phyloP scores from a whole-genome alignment of 2,888 invertebrate species.

The Sphaeridia pumilis region DNA sequence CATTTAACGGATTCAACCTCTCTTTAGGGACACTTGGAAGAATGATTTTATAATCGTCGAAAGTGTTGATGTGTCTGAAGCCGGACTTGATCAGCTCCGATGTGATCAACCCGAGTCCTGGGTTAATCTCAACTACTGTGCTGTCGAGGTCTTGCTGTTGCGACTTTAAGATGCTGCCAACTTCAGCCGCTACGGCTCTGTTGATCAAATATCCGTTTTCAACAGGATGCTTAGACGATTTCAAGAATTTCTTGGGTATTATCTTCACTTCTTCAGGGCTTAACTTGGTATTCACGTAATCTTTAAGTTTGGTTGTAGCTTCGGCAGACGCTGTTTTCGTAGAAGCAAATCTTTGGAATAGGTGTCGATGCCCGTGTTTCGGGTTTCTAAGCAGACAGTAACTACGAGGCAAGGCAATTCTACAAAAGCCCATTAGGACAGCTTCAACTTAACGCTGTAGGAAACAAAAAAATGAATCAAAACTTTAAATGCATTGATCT shows the following conservation, averaged over 20 bases:
- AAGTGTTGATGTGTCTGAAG: slow-evolving; percentile 47
- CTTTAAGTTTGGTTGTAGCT: too few species aligned
- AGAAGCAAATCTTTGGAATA: too few species aligned
- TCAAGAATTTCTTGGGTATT: neutral
- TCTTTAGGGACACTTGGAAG: slow-evolving; percentile 39
- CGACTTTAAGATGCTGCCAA: slow-evolving; percentile 8
- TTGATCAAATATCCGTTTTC: slow-evolving; percentile 10
- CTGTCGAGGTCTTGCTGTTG: slow-evolving; percentile 16
- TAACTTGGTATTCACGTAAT: too few species aligned
- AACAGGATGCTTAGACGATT: neutral
- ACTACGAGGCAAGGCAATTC: too few species aligned
- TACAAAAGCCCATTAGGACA: too few species aligned
- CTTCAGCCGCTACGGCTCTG: slow-evolving; percentile 8
- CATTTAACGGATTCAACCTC: slow-evolving; percentile 10
- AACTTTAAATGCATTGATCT: too few species aligned
- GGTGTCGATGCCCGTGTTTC: too few species aligned
- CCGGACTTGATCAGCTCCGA: slow-evolving; percentile 46
- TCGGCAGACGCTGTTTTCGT: too few species aligned
- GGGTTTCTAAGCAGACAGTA: too few species aligned
- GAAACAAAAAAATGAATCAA: too few species aligned
- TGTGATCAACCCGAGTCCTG: slow-evolving; percentile 56
- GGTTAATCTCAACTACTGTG: slow-evolving; percentile 53
- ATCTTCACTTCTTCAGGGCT: neutral
- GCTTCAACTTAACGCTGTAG: too few species aligned
- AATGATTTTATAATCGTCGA: slow-evolving; percentile 49